phyloP scores from a whole-genome alignment of 2,113 vertebrate genomes.

The Sphyrna mokarran region DNA sequence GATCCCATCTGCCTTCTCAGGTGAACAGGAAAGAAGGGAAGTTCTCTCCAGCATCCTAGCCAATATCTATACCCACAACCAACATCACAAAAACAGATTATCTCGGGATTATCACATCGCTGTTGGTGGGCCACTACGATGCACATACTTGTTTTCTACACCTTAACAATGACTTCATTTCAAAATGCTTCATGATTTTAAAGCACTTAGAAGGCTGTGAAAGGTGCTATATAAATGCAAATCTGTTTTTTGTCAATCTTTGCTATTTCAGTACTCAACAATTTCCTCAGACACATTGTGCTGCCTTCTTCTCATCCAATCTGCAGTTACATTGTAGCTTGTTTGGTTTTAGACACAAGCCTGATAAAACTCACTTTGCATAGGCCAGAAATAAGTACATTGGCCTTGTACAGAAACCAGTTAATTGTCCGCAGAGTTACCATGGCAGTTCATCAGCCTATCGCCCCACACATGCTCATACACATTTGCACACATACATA shows the following conservation, averaged over 20 bases:
- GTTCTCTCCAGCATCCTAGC: not conserved
- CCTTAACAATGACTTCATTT: not conserved
- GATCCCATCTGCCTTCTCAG: not conserved
- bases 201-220: not conserved
- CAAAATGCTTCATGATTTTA: not conserved
- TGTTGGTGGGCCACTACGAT: not conserved
- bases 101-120: not conserved
- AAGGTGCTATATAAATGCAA: not conserved
- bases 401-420: not conserved
- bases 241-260: not conserved
- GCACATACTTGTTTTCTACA: not conserved
- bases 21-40: not conserved
- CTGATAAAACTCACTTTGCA: not conserved
- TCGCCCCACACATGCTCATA: not conserved
- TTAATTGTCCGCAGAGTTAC: not conserved
- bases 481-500: not conserved
- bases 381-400: not conserved
- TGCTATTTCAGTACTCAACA: not conserved
- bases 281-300: not conserved
- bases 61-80: not conserved
- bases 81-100: not conserved
- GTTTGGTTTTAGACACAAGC: not conserved
- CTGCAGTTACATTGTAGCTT: not conserved
- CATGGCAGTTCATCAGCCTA: not conserved
- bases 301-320: not conserved